A percentile compares a stretch with the other conserved stretches of the same genome.
These are phyloP conservation scores for Epinotia ramella DNA, from an alignment of 2,888 invertebrate species.

Conservation along the genomic window DNA sequence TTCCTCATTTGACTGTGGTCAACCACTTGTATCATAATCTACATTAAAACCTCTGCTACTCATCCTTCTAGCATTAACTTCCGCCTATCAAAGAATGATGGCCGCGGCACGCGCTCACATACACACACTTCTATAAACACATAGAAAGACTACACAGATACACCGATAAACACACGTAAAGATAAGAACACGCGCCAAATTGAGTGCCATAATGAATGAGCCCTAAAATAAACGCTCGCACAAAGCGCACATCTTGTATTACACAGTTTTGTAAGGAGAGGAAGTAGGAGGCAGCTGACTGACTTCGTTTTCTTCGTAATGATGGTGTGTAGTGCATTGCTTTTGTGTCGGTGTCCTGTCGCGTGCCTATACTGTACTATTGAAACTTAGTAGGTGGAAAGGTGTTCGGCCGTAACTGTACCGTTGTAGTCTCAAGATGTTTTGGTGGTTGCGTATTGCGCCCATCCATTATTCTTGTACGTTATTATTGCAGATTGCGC, in stretches of 20 bases:
- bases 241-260: slow-evolving; percentile 80
- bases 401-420: slow-evolving; percentile 75
- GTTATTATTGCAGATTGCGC: slow-evolving; percentile 2
- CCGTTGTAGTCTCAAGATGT: slow-evolving; percentile 78
- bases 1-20: neutral
- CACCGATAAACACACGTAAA: slow-evolving; percentile 59
- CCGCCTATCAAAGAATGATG: slow-evolving; percentile 54
- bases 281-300: slow-evolving; percentile 84
- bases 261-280: slow-evolving; percentile 78
- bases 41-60: slow-evolving; percentile 15
- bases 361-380: slow-evolving; percentile 77
- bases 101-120: slow-evolving; percentile 60
- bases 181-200: slow-evolving; percentile 84
- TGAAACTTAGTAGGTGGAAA: slow-evolving; percentile 78
- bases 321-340: slow-evolving; percentile 80
- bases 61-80: slow-evolving; percentile 49
- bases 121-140: slow-evolving; percentile 56
- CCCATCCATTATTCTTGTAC: slow-evolving; percentile 1
- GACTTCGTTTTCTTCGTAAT: slow-evolving; percentile 80
- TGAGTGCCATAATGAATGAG: slow-evolving; percentile 79
- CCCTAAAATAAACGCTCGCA: slow-evolving; percentile 77
- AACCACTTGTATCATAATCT: slow-evolving; percentile 2
- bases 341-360: slow-evolving; percentile 79
- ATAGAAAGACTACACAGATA: slow-evolving; percentile 71
- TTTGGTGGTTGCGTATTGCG: slow-evolving; percentile 59